Base-by-base conservation (phyloP, 2,888 invertebrate species). In the Orthosia cruda region DNA sequence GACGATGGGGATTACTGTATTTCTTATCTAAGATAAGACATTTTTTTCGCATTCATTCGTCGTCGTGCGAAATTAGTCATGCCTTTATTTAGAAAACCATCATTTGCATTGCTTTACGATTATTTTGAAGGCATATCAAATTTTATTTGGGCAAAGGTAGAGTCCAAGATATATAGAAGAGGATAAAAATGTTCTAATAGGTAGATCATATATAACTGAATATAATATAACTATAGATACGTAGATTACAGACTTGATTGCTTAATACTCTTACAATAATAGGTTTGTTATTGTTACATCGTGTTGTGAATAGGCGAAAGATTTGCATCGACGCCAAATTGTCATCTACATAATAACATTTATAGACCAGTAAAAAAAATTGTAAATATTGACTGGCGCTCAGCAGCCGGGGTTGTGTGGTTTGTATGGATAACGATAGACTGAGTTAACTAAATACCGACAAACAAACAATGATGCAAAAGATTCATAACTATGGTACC, bases 311-410 rank as follows among this genome's bases (percentile, higher is more conserved):
- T 64, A 67, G 71, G 64, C 40, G 50, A 75, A 74, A 67, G 63
- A 74, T 79, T 79, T 74, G 68, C 63, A 64, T 67, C 55, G 12
- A 57, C 15, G 61, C 58, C 66, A 83, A 84, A 76, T 59, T 57
- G 52, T 62, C 65, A 71, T 54, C 32, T 62, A 70, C 61, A 67
- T 32, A 58, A 50, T 32, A 40, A 18, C 20, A 63, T 66, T 74
- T 54, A 67, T 50, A 61, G 59, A 20, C 7, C 59, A 23, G 47
- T 70, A 67, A 66, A 69, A 65, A 66, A 70, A 79, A 32, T 67
- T 15, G 73, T 79, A 73, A 83, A 80, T 71, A 80, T 18, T 16
- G 20, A 57, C 11, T 11, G 11, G 3, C n/a, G 55, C 23, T 20
- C 12, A 58, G 12, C 11, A 63, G n/a, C 18, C 23, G n/a, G 59